Percentiles rank a stretch among this genome's conserved stretches.
Conservation (phyloP, 53 echinoderm and acorn worm species). For the Holothuria leucospilota region DNA sequence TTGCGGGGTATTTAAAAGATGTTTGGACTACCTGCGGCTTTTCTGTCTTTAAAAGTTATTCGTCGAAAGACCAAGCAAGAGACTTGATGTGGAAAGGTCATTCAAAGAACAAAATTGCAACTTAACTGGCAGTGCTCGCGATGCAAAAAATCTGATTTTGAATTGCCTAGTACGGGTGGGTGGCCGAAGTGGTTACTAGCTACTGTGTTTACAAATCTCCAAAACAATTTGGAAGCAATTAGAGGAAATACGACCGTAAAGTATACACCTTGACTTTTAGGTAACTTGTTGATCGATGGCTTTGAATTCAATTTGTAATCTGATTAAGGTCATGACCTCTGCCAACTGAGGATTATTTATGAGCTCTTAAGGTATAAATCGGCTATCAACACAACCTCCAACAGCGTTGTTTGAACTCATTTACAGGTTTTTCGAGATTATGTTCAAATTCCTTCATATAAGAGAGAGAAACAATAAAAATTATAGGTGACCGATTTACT, state of each 20-base stretch:
- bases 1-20: too few species aligned
- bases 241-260: constrained; percentile 35
- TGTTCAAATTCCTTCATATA: too few species aligned
- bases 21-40: too few species aligned
- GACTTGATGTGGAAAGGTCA: too few species aligned
- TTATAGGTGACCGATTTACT: too few species aligned
- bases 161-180: not conserved
- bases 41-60: too few species aligned
- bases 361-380: constrained; percentile 11
- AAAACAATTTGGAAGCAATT: constrained; percentile 40
- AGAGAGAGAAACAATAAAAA: too few species aligned
- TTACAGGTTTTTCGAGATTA: too few species aligned
- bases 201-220: constrained; percentile 38
- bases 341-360: constrained; percentile 28
- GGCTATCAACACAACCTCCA: constrained; percentile 22
- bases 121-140: too few species aligned
- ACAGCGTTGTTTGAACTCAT: not conserved
- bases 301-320: constrained; percentile 38
- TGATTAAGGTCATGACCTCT: constrained; percentile 35
- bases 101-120: too few species aligned
- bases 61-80: too few species aligned
- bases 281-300: constrained; percentile 23
- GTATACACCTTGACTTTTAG: not conserved
- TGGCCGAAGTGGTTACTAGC: constrained; percentile 26
- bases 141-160: too few species aligned